phyloP scores from a whole-genome alignment of 2,113 vertebrate genomes.

The Tenrec ecaudatus region DNA sequence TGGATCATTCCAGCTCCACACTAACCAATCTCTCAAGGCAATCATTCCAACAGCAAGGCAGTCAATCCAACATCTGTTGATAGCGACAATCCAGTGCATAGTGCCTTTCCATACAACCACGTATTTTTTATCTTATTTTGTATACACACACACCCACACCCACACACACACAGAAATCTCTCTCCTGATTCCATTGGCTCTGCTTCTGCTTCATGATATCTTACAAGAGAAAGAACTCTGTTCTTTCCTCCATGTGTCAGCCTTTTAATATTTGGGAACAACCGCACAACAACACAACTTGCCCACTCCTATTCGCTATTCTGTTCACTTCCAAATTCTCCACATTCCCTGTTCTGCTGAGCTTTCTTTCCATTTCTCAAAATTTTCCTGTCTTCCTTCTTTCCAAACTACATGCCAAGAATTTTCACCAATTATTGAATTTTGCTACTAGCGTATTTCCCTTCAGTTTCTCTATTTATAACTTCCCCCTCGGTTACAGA shows the following conservation, averaged over 20 bases:
- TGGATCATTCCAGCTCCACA: background rate
- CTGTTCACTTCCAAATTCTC: too few relatives aligned
- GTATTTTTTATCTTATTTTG: background rate
- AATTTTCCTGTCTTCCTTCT: constrained; percentile 43
- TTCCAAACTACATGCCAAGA: constrained; percentile 28
- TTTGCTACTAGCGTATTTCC: constrained; percentile 58
- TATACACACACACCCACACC: background rate
- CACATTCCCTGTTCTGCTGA: constrained; percentile 22
- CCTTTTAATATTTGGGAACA: background rate
- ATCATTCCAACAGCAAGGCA: constrained; percentile 38
- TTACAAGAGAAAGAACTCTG: background rate
- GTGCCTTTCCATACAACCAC: background rate
- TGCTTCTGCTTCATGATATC: background rate
- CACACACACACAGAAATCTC: too few relatives aligned
- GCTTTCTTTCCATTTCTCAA: constrained; percentile 53
- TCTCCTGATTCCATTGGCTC: background rate
- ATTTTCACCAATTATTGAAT: background rate
- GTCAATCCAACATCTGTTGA: constrained; percentile 25
- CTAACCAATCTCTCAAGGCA: constrained; percentile 4
- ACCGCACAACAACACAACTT: background rate
- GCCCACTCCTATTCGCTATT: background rate
- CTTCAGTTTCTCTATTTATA: constrained; percentile 55
- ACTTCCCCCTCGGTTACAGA: background rate
- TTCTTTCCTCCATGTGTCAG: background rate
- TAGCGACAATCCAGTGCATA: background rate